Conservation (phyloP, 2,113 vertebrate genomes). For the Puntigrus tetrazona region DNA sequence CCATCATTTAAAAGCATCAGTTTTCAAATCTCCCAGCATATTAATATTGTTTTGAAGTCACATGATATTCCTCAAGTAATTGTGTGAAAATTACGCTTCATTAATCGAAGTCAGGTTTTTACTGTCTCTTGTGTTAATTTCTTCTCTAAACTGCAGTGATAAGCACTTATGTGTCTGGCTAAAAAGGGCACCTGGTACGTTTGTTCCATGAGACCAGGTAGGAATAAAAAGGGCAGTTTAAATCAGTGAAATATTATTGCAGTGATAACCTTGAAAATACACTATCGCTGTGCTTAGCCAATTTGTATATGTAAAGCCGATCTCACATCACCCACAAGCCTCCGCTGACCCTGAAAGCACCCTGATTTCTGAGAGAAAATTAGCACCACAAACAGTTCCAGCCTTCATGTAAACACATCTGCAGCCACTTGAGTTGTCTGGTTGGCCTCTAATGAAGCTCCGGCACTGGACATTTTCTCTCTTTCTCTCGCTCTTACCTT, state of each 20-base stretch:
- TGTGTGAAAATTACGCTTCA: too few relatives aligned
- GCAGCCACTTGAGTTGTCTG: constrained; percentile 68
- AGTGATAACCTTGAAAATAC: background rate
- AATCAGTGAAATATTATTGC: background rate
- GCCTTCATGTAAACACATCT: constrained; percentile 74
- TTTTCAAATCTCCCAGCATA: too few relatives aligned
- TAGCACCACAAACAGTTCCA: constrained; percentile 69
- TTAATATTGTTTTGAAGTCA: too few relatives aligned
- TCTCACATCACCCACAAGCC: background rate
- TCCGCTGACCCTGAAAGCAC: background rate
- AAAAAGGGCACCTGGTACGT: too few relatives aligned
- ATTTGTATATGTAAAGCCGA: background rate
- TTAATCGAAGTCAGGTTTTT: too few relatives aligned
- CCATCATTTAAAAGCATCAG: too few relatives aligned
- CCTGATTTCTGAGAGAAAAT: constrained; percentile 62
- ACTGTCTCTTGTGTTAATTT: too few relatives aligned
- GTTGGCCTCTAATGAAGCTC: constrained; percentile 45
- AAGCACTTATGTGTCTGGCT: too few relatives aligned
- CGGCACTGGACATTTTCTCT: constrained; percentile 45
- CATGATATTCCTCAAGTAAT: too few relatives aligned
- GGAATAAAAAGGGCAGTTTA: background rate
- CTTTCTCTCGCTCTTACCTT: background rate
- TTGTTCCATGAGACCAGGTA: too few relatives aligned
- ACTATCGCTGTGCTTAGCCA: background rate
- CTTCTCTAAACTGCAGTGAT: too few relatives aligned